Conservation (phyloP, 2,888 invertebrate species). For the Stenotaenia linearis region DNA sequence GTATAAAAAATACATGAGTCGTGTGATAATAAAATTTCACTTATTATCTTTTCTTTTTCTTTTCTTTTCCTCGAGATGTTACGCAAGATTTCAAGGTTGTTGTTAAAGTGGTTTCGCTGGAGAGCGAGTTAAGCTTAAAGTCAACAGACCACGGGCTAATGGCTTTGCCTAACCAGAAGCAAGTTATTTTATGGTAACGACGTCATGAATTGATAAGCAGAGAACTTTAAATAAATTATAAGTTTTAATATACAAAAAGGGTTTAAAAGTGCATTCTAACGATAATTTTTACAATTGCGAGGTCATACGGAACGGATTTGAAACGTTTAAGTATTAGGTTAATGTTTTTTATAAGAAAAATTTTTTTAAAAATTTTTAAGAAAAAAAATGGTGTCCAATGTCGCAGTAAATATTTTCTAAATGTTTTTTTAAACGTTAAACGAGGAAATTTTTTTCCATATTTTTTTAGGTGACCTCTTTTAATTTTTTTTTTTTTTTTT, state of each 20-base stretch:
- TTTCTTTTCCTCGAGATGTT: not conserved
- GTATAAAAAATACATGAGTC: no score
- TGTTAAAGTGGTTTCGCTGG: not conserved
- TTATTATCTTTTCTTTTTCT: not conserved
- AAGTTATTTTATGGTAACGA: not conserved
- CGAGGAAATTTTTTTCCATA: not conserved
- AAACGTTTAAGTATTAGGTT: no score
- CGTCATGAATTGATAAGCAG: no score
- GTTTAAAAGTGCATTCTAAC: no score
- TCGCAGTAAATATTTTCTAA: no score
- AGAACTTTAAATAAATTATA: no score
- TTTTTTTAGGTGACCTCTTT: not conserved
- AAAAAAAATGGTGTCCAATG: not conserved
- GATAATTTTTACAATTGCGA: no score
- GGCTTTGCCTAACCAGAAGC: not conserved
- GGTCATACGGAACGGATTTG: no score
- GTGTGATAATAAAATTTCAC: not conserved
- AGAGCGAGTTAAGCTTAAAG: not conserved
- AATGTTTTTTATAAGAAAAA: no score
- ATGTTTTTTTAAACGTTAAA: not conserved
- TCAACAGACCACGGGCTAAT: not conserved
- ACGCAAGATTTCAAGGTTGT: not conserved
- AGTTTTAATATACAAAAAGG: no score
- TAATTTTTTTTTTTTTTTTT: not conserved
- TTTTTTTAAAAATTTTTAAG: not conserved